Base-by-base conservation (phyloP, 2,888 invertebrate species). In the Caenorhabditis wallacei region DNA sequence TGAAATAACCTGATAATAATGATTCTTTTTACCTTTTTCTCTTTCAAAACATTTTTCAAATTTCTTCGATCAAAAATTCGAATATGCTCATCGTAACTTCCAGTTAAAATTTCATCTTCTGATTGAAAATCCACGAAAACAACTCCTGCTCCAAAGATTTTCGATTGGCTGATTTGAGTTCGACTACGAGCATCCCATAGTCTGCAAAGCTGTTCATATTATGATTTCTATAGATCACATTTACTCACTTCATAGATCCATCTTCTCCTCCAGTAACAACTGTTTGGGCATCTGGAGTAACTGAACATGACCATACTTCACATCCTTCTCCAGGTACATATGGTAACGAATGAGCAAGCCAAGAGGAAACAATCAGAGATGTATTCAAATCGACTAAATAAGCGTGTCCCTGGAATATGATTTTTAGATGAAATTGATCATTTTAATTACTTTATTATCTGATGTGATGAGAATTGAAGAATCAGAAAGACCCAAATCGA, bases 231-330 rank as follows among this genome's bases (percentile, higher is more conserved):
- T 5, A 30, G 30, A 8, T 5, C 3, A 30, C 30, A 30, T 30
- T n/a, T n/a, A 3, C 53, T 37, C 18, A 82, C 82, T 82, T 82
- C 63, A 86, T 72, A 10, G 81, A 48, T 10, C 78, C 75, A 63
- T 86, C 85, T 26, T 86, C 86, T 20, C 82, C 84, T 1, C 86
- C 86, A 20, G 86, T 84, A 13, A 71, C 82, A 0, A 66, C 80
- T 13, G 70, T 40, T 13, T 79, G 46, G 2, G 69, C 71, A 16
- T 70, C 53, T 22, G 30, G 18, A 5, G 63, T 51, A n/a, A 86
- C 70, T 7, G 80, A 53, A 30, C 81, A 84, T 16, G 82, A 68
- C 86, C 86, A 86, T 24, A 87, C 87, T 70, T 87, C 87, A 66
- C 87, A 87, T n/a, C 84, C 82, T 26, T 84, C 82, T 3, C 72